These are phyloP conservation scores for Clusia tigrina DNA, from an alignment of 2,888 invertebrate genomes.

Conservation along the genomic window DNA sequence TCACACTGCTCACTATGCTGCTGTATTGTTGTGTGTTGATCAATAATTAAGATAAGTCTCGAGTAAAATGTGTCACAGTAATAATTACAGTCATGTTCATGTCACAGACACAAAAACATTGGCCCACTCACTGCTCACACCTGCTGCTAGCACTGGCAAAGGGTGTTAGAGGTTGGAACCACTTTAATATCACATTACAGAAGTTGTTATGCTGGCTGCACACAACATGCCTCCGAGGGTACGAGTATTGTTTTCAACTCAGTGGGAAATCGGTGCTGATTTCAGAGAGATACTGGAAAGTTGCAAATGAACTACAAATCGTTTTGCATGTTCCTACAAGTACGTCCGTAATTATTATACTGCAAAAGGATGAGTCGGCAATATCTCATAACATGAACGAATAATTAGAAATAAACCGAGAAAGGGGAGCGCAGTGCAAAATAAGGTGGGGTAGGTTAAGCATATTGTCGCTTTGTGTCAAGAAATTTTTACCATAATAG, in stretches of 20 bases:
- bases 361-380: no score
- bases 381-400: no score
- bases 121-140: conserved; percentile 27
- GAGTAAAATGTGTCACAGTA: conserved; percentile 6
- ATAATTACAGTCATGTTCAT: background rate
- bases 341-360: no score
- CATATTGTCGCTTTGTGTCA: no score
- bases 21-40: conserved; percentile 44
- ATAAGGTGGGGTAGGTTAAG: no score
- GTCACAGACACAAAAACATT: conserved; percentile 34
- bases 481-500: no score
- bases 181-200: no score
- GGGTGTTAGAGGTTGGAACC: no score
- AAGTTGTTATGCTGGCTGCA: background rate
- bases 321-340: no score
- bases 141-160: conserved; percentile 7
- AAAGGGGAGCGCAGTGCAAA: no score
- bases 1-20: background rate
- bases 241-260: background rate
- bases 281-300: background rate
- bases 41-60: conserved; percentile 55
- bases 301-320: conserved; percentile 21
- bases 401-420: no score
- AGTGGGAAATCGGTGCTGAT: background rate
- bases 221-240: background rate